These are phyloP conservation scores for Orchesella flavescens DNA, from an alignment of 2,888 invertebrate genomes.

Conservation along the genomic window DNA sequence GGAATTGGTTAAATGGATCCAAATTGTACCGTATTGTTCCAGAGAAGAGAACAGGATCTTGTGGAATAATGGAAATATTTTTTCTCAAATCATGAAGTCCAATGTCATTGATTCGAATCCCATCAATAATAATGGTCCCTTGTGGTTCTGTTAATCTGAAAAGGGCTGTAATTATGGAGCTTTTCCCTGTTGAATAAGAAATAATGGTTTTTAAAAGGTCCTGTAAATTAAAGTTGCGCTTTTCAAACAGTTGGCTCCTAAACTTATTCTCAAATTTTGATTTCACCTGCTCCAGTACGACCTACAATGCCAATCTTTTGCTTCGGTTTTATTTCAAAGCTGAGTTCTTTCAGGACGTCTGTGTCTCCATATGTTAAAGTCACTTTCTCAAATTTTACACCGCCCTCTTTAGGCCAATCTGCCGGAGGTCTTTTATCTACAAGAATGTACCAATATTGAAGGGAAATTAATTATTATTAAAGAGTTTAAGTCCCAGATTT, in stretches of 20 bases:
- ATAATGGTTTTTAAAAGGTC: too few species aligned
- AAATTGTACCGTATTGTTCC: conserved; percentile 91
- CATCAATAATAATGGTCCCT: conserved; percentile 89
- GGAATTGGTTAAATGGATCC: conserved; percentile 89
- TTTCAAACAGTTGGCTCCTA: background rate
- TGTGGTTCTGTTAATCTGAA: conserved; percentile 93
- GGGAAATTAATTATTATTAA: too few species aligned
- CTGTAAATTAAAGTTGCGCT: background rate
- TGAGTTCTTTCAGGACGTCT: conserved; percentile 74
- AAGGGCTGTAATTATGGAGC: conserved; percentile 88
- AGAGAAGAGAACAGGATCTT: conserved; percentile 91
- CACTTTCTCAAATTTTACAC: conserved; percentile 70
- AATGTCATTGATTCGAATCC: conserved; percentile 77
- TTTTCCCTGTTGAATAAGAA: conserved; percentile 81
- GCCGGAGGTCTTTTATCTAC: conserved; percentile 73
- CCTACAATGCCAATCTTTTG: conserved; percentile 71
- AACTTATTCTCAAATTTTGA: background rate
- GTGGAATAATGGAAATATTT: conserved; percentile 92
- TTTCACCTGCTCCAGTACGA: conserved; percentile 83
- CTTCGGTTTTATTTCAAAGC: conserved; percentile 73
- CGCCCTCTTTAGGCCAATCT: conserved; percentile 75
- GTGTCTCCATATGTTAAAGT: conserved; percentile 74
- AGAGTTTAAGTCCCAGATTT: too few species aligned
- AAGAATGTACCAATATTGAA: too few species aligned
- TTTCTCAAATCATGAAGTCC: conserved; percentile 82